Evolutionary conservation across 2,888 invertebrate species (phyloP), one percentile per base, ranked within the genome.

Genomic region (Amaurobius ferox): DNA sequence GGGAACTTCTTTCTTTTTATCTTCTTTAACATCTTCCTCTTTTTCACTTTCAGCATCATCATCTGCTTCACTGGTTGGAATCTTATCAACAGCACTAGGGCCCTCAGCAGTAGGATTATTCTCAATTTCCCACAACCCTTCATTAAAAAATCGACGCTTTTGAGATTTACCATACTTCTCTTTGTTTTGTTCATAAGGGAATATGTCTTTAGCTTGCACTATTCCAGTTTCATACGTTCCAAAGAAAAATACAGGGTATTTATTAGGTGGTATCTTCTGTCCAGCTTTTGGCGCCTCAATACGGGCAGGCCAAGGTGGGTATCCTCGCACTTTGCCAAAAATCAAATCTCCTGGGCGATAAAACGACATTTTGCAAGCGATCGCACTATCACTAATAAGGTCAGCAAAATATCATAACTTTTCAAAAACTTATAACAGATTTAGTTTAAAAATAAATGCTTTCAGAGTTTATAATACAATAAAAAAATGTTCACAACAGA

Each of bases 241-340:
- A 92, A 96, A 98, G 93, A 98, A 98, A 91, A 95, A 95, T 68
- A 98, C 97, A 0, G 91, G 91, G 89, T 90, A 91, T 77, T 89
- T 90, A 29, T 87, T 87, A 19, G 86, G 86, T 19, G 86, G 86
- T n/a, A 89, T 80, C 76, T 89, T 88, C 44, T 80, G 83, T 23
- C 88, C 88, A 6, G 71, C 55, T 39, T 87, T 86, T 71, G 81
- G 87, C 48, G 79, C 77, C 73, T 85, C 80, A 35, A 93, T 93
- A 90, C 92, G 90, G 39, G 98, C 97, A 87, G 98, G 98, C 98
- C 98, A 98, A 90, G 97, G 95, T 90, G 98, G 97, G 92, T 97
- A 98, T 88, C 98, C 98, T 92, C 98, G 97, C 87, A 98, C 96
- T 94, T 98, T 98, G 29, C 98, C 98, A 91, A 98, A 98, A 89